Evolutionary conservation across 1,140 invertebrate species (phyloP), one percentile per base, ranked within the genome.

Genomic region (Ceratina calcarata): DNA sequence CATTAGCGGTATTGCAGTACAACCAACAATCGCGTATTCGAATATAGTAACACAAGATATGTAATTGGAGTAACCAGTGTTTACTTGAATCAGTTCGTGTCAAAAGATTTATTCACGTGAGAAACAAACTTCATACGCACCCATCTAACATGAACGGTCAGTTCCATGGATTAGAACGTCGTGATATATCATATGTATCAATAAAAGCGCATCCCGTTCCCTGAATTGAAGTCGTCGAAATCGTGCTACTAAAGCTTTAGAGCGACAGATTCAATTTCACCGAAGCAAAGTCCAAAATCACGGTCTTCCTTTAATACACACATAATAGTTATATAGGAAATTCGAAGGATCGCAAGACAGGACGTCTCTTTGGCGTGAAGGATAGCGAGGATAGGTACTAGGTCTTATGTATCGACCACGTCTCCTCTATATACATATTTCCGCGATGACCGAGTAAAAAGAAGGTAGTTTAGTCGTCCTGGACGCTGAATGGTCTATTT

Each of bases 401-500:
- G 6, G 37, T 0, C 27, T 22, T 57, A 60, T 20, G 65, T 73
- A 79, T 79, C 53, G 77, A 51, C 70, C 61, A 51, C 32, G 18
- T 73, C 27, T 53, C 27, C 22, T 64, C 18, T 62, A 45, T 10
- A 10, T 45, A 45, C 37, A 15, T 62, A 57, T 49, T 16, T 49
- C 18, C 15, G 22, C 69, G 51, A 58, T 24, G 70, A 20, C 15
- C 55, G 64, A 68, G 45, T 60, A 27, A 61, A 76, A 68, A 45
- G 70, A 80, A 67, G 64, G 72, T 76, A 75, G 72, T 80, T 74
- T 68, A 37, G 49, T 37, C 72, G 62, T 80, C 53, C 61, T 32
- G 72, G 45, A 61, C 27, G 37, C 16, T 72, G 64, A 75, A 75
- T 67, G 57, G 78, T 55, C 72, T 66, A 68, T 80, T 67, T 80